These are phyloP conservation scores for Chloroclystis v-ata DNA, from an alignment of 2,888 invertebrate genomes.

Conservation along the genomic window DNA sequence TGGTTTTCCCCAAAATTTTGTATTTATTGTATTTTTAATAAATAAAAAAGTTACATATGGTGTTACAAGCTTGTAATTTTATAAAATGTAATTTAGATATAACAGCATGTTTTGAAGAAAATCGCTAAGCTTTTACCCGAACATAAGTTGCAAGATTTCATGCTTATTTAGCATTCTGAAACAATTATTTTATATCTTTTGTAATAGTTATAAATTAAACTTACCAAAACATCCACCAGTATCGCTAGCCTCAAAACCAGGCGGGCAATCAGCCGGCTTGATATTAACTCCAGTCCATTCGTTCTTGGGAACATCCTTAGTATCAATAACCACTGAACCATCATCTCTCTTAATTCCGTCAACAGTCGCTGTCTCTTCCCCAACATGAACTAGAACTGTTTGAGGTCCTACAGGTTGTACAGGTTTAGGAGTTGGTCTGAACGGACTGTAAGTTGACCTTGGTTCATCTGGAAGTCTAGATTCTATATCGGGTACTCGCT, in stretches of 20 bases:
- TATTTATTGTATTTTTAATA: too few relatives aligned
- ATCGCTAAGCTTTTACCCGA: too few relatives aligned
- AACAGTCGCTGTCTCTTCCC: slow-evolving; percentile 40
- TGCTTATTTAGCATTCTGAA: too few relatives aligned
- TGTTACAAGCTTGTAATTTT: too few relatives aligned
- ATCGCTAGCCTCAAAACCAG: slow-evolving; percentile 74
- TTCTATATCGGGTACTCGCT: slow-evolving; percentile 17
- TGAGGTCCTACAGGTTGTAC: slow-evolving; percentile 35
- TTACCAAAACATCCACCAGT: slow-evolving; percentile 80
- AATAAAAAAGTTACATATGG: too few relatives aligned
- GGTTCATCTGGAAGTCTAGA: slow-evolving; percentile 10
- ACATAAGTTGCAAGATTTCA: too few relatives aligned
- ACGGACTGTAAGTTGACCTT: slow-evolving; percentile 39
- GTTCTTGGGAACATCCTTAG: slow-evolving; percentile 45
- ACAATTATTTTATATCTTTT: too few relatives aligned
- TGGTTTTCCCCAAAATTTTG: too few relatives aligned
- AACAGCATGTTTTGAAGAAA: too few relatives aligned
- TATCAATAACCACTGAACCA: slow-evolving; percentile 22
- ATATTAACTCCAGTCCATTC: slow-evolving; percentile 49
- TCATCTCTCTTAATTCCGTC: neutral
- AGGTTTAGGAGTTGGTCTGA: slow-evolving; percentile 28
- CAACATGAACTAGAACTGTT: slow-evolving; percentile 41
- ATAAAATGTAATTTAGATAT: too few relatives aligned
- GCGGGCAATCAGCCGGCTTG: slow-evolving; percentile 54
- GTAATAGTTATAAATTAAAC: slow-evolving; percentile 15